Conservation (phyloP, 2,888 invertebrate species). For the Plebejus anna region DNA sequence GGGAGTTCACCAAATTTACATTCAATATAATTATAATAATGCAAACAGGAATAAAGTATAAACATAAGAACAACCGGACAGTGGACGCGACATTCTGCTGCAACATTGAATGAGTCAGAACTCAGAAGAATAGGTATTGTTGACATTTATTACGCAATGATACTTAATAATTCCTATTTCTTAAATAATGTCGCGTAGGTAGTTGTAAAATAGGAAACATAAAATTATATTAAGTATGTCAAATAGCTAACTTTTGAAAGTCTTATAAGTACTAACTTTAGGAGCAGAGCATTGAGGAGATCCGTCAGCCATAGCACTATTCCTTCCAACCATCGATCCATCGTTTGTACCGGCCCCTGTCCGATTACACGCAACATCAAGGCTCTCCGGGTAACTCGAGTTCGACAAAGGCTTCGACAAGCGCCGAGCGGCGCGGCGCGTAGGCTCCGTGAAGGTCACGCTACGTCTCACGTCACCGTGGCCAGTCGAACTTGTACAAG, state of each 20-base stretch:
- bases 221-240: not conserved
- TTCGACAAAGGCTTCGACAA: conserved; percentile 29
- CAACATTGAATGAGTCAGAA: not conserved
- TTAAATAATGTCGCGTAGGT: not conserved
- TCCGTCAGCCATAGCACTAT: conserved; percentile 51
- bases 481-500: conserved; percentile 19
- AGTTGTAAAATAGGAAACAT: not conserved
- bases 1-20: not conserved
- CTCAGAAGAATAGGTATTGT: not conserved
- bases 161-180: not conserved
- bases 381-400: conserved; percentile 25
- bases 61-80: not conserved
- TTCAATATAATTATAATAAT: not conserved
- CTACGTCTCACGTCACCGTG: conserved; percentile 30
- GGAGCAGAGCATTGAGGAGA: conserved; percentile 46
- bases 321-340: conserved; percentile 48
- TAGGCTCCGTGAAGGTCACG: conserved; percentile 6
- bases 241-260: not conserved
- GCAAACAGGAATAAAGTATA: not conserved
- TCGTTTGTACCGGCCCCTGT: conserved; percentile 33
- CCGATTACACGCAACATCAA: conserved; percentile 6
- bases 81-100: not conserved
- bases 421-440: not conserved
- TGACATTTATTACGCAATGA: not conserved
- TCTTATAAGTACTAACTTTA: conserved; percentile 49